A percentile compares a stretch with the other conserved stretches of the same genome.
These are phyloP conservation scores for Ptychochromis oligacanthus DNA, from an alignment of 2,113 vertebrate species.

Conservation along the genomic window DNA sequence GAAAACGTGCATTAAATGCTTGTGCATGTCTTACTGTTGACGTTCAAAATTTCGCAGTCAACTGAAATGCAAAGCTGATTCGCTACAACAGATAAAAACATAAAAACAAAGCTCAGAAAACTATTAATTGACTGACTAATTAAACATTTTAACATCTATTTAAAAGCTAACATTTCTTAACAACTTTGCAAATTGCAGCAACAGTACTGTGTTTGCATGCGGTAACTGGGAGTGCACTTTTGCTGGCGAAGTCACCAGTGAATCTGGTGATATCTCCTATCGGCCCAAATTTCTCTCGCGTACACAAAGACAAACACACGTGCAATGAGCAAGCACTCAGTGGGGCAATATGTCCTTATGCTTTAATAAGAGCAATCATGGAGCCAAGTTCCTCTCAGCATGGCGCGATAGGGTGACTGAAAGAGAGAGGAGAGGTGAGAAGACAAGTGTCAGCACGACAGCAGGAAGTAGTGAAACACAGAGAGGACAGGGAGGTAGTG, in stretches of 20 bases:
- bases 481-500: neutral
- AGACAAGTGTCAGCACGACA: conserved; percentile 40
- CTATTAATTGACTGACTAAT: neutral
- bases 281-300: neutral
- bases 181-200: neutral
- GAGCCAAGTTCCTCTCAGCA: conserved; percentile 44
- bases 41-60: neutral
- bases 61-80: neutral
- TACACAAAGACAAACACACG: conserved; percentile 4
- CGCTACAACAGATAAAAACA: neutral
- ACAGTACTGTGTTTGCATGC: conserved; percentile 10
- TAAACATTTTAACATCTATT: neutral
- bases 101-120: neutral
- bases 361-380: conserved; percentile 61
- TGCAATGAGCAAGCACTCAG: conserved; percentile 8
- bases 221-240: conserved; percentile 27
- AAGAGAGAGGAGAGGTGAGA: conserved; percentile 42
- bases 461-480: conserved; percentile 13
- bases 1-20: neutral
- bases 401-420: conserved; percentile 36
- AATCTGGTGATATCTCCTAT: conserved; percentile 3
- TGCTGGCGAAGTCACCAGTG: conserved; percentile 48
- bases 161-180: neutral
- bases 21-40: neutral
- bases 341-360: conserved; percentile 43